A percentile compares a stretch with the other conserved stretches of the same genome.
Conservation (phyloP, 2,797 vertebrate genomes). For the Myripristis murdjan region DNA sequence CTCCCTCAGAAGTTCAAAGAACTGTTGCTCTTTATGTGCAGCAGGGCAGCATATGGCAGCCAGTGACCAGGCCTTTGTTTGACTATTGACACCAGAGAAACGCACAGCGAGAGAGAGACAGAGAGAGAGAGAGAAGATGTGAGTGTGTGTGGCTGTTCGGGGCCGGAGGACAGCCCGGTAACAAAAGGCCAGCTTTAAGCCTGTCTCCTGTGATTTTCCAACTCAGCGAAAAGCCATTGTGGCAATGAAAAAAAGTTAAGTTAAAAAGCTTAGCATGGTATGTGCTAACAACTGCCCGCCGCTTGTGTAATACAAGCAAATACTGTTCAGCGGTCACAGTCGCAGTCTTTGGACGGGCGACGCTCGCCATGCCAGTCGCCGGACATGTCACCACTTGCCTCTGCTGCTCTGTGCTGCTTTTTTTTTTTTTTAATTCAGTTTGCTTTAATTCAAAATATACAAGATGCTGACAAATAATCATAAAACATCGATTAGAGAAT, state of each 20-base stretch:
- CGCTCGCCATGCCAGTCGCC: slow-evolving; percentile 42
- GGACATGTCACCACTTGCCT: slow-evolving; percentile 34
- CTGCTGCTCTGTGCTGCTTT: slow-evolving; percentile 14
- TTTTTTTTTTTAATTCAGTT: no score
- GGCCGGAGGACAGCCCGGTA: slow-evolving; percentile 80
- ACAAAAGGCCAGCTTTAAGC: slow-evolving; percentile 92
- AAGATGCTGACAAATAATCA: background rate
- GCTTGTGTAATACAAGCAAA: slow-evolving; percentile 89
- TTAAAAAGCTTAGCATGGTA: slow-evolving; percentile 93
- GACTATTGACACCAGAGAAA: slow-evolving; percentile 82
- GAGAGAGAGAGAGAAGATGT: slow-evolving; percentile 9
- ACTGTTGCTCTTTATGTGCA: slow-evolving; percentile 70
- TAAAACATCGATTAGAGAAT: background rate
- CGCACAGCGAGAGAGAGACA: slow-evolving; percentile 39
- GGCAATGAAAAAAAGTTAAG: slow-evolving; percentile 88
- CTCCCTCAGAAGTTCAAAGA: slow-evolving; percentile 74
- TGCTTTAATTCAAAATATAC: background rate
- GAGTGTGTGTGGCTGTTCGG: slow-evolving; percentile 57
- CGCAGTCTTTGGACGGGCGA: slow-evolving; percentile 68
- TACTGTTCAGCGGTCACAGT: slow-evolving; percentile 85
- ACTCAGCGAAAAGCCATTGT: slow-evolving; percentile 94
- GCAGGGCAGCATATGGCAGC: slow-evolving; percentile 78
- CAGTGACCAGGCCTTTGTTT: slow-evolving; percentile 81
- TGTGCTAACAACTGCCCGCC: slow-evolving; percentile 91
- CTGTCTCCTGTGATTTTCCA: slow-evolving; percentile 94